Evolutionary conservation across 2,113 vertebrate genomes (phyloP).

Genomic region (Phylloscopus trochiloides): DNA sequence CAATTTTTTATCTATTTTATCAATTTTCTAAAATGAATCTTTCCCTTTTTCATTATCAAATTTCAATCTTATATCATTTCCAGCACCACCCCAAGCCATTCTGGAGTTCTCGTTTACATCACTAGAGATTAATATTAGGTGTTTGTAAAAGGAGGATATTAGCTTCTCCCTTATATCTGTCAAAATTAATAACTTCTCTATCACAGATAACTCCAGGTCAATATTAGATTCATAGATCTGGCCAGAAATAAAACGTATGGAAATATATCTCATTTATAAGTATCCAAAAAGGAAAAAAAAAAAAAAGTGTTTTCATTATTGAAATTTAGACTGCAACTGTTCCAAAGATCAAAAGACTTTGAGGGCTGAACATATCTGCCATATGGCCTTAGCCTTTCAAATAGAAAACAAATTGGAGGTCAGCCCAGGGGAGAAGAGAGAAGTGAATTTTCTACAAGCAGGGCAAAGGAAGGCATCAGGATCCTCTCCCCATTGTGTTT

Average conservation of each 20-base stretch:
- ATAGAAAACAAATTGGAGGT: conserved; percentile 58
- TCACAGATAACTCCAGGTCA: conserved; percentile 82
- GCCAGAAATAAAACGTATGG: conserved; percentile 80
- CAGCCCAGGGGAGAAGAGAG: conserved; percentile 4
- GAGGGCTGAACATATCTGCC: conserved; percentile 61
- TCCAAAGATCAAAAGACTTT: conserved; percentile 76
- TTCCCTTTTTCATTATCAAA: conserved; percentile 77
- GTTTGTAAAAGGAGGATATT: conserved; percentile 83
- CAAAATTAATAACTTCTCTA: conserved; percentile 86
- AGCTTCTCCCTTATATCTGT: conserved; percentile 84
- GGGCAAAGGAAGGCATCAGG: not conserved
- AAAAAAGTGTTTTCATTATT: conserved; percentile 60
- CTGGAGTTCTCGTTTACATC: conserved; percentile 72
- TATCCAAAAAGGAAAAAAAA: conserved; percentile 45
- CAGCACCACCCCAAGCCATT: conserved; percentile 67
- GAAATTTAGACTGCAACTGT: conserved; percentile 68
- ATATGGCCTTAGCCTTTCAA: conserved; percentile 58
- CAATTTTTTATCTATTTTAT: conserved; percentile 68
- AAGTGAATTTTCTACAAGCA: conserved; percentile 27
- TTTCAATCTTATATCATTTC: conserved; percentile 70
- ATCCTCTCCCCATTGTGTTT: not conserved
- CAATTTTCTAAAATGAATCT: conserved; percentile 75
- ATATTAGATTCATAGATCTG: conserved; percentile 83
- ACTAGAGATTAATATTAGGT: conserved; percentile 81
- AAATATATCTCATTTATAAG: conserved; percentile 80